Evolutionary conservation across 92 coral and sea anemone species (phyloP), one percentile per base, ranked within the genome.

Genomic region (Porites divaricata): DNA sequence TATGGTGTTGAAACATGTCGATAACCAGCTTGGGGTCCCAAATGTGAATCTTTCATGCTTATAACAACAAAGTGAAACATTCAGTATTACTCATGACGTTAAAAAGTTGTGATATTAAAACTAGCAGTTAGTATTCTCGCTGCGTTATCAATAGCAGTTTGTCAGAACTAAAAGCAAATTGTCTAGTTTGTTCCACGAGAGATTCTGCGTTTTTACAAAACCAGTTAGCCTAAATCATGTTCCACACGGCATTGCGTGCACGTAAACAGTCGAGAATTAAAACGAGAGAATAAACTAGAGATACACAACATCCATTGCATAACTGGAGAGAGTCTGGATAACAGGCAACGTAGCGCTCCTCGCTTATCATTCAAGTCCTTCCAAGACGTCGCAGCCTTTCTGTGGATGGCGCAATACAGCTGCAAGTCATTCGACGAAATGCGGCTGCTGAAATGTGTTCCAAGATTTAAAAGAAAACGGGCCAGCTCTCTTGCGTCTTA

Each of bases 1-100:
- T 70, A 28, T 52, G 19, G 24, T 41, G 45, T 56, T 63, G 57
- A 10, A 41, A 57, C 81, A 48, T 45, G 52, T 4, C 57, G 15
- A 63, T 41, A 72, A 6, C 48, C 25, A 77, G 81, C 81, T 62
- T 62, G 70, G 20, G 48, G 71, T 63, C 71, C 56, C n/a, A 54
- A 25, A 9, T 9, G 45, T 35, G 45, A 35, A 35, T 35, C 45
- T 35, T 35, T 35, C 45, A 35, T 35, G 45, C 45, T 35, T 4
- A 20, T 21, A 14, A 61, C 81, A 21, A 35, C 49, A n/a, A 8
- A n/a, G 61, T 64, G 61, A 20, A 48, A 48, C 65, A 78, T 23
- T 65, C 10, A 74, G 1, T 50, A 21, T 77, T 77, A 56, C 70
- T n/a, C 24, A 63, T 45, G 6, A 24, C 45, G 0, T 35, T 4